These are phyloP conservation scores for Mylabris sibirica DNA, from an alignment of 2,888 invertebrate genomes.

Conservation along the genomic window DNA sequence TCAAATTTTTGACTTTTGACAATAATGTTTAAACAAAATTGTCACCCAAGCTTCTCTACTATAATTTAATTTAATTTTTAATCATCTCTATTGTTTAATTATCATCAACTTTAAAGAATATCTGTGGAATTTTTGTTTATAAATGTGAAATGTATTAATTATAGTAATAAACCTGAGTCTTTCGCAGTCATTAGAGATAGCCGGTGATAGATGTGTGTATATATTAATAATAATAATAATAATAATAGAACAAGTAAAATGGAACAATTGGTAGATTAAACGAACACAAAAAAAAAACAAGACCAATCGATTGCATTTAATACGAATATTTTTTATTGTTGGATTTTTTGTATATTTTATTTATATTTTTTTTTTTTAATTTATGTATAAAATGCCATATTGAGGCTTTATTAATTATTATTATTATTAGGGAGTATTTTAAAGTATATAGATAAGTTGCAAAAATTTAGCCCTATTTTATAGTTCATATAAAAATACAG, in stretches of 20 bases:
- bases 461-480: background rate
- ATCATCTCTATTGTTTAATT: too few relatives aligned
- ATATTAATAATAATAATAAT: background rate
- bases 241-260: background rate
- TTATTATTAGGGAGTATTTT: background rate
- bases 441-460: background rate
- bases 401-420: conserved; percentile 27
- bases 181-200: conserved; percentile 18
- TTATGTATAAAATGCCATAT: conserved; percentile 23
- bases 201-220: background rate
- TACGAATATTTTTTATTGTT: conserved; percentile 25
- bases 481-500: too few relatives aligned
- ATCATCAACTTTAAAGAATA: too few relatives aligned
- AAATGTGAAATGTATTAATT: too few relatives aligned
- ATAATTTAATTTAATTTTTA: too few relatives aligned
- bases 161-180: conserved; percentile 28
- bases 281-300: conserved; percentile 16
- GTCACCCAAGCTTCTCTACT: too few relatives aligned
- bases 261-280: background rate
- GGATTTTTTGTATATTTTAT: conserved; percentile 32
- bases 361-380: conserved; percentile 20
- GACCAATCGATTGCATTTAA: conserved; percentile 33
- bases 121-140: too few relatives aligned
- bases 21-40: too few relatives aligned
- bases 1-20: too few relatives aligned